Conservation (phyloP, 2,797 vertebrate species). For the Rhabdophis nuchalis region DNA sequence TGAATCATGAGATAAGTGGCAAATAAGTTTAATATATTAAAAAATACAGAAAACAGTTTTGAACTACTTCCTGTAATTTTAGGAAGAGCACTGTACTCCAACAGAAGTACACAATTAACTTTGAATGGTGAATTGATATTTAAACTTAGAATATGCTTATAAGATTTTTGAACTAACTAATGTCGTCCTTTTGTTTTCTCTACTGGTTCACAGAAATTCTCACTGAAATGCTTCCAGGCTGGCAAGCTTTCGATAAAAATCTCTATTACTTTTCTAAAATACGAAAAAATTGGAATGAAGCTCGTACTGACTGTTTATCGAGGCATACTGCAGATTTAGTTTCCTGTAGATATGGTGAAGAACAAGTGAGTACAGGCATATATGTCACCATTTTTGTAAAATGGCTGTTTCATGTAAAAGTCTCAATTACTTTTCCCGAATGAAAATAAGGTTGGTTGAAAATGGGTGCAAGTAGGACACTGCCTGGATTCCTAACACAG, state of each 20-base stretch:
- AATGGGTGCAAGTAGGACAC: neutral
- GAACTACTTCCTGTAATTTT: neutral
- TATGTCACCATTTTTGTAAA: neutral
- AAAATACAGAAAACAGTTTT: neutral
- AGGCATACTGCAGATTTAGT: neutral
- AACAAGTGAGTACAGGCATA: neutral
- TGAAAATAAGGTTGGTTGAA: neutral
- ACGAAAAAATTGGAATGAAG: rapidly evolving
- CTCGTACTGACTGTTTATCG: neutral
- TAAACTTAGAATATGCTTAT: neutral
- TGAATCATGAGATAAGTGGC: no score
- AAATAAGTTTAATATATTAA: no score
- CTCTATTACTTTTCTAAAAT: neutral
- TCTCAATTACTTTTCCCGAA: neutral
- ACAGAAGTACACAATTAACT: neutral
- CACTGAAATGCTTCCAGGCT: neutral
- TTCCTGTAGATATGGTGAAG: neutral
- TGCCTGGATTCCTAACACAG: neutral
- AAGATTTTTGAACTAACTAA: neutral
- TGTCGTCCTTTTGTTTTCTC: neutral
- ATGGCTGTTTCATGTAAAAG: neutral
- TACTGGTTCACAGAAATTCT: neutral
- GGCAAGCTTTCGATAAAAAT: neutral
- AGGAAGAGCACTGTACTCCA: neutral
- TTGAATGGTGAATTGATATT: neutral